Base-by-base conservation (phyloP, 1,140 invertebrate species). In the Aleiodes sp. region DNA sequence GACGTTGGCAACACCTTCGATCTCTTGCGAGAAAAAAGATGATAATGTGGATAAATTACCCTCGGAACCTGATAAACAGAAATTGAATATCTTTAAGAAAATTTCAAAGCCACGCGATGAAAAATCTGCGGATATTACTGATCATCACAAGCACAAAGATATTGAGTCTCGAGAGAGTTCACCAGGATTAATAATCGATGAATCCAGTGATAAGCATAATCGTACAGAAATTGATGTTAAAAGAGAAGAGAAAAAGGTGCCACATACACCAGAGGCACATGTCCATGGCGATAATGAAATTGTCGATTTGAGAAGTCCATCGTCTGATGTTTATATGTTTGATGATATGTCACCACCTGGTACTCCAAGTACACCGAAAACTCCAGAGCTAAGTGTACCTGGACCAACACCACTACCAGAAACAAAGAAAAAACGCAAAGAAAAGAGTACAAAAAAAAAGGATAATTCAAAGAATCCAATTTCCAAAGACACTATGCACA, bases 21-120 rank as follows among this genome's bases (percentile, higher is more conserved):
- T 52, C 16, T 10, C 16, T 62, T 8, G 62, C 4, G 78, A 82
- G 14, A 73, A 69, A 1, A 84, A 86, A 66, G 77, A 84, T 19
- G 81, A 84, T 3, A 67, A 75, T 21, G 87, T 91, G 37, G 91
- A 90, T 75, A 94, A 94, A 84, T 80, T 94, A 19, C 88, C 90
- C 0, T 91, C 89, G 2, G 93, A 94, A 80, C 93, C 93, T 1
- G 92, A 94, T 79, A 92, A 91, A 80, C 92, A 91, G 79, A 95
- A 95, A 81, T 81, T 94, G 24, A 94, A 94, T 85, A 94, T 95
- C 78, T 94, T 95, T 74, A 95, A 94, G 78, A 94, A 94, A 84
- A 93, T 94, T 76, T 91, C 92, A 61, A 93, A 93, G 86, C 76
- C 84, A 0, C 73, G 83, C 1, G 84, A 85, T 4, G 89, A 90